Evolutionary conservation across 1,140 invertebrate genomes (phyloP), one percentile per base, ranked within the genome.

Genomic region (Ptiloglossa arizonensis): DNA sequence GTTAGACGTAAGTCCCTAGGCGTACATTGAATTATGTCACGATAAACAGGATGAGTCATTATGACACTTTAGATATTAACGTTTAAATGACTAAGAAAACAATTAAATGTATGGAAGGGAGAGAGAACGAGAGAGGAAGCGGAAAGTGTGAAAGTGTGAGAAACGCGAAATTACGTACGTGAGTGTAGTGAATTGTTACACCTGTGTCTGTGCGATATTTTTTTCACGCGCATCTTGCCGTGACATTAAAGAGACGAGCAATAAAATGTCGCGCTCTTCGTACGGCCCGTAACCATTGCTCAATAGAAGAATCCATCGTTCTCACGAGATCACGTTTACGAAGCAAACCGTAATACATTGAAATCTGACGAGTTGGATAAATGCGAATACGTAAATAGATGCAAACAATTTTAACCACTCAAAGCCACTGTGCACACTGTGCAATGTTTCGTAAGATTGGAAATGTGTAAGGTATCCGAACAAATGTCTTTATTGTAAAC

Each of bases 61-160:
- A 86, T 82, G 77, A 82, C 85, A 85, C 69, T 67, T 63, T 85
- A 82, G 59, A 83, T 85, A 85, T 83, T 86, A 86, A 74, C 72
- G 68, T 76, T 83, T 80, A 82, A 76, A 71, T 46, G 48, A 57
- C 29, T 80, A 75, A 60, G 62, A 68, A 72, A 62, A 19, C 29
- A 56, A 32, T 59, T 13, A 17, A 69, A 29, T 17, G 22, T 32
- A 32, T 22, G 32, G 38, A 44, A 38, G 41, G n/a, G 13, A 59
- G 27, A 22, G 38, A 24, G 64, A 24, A 19, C 64, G 44, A 24
- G 17, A 27, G 73, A 2, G n/a, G 5, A 27, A 4, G n/a, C 17
- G 48, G 17, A 11, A 38, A 5, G n/a, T 17, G 15, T 19, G 38
- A 48, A 17, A 60, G 41, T 32, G n/a, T 19, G 29, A 27, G n/a